Evolutionary conservation across 2,113 vertebrate genomes (phyloP).

Genomic region (Limanda limanda): DNA sequence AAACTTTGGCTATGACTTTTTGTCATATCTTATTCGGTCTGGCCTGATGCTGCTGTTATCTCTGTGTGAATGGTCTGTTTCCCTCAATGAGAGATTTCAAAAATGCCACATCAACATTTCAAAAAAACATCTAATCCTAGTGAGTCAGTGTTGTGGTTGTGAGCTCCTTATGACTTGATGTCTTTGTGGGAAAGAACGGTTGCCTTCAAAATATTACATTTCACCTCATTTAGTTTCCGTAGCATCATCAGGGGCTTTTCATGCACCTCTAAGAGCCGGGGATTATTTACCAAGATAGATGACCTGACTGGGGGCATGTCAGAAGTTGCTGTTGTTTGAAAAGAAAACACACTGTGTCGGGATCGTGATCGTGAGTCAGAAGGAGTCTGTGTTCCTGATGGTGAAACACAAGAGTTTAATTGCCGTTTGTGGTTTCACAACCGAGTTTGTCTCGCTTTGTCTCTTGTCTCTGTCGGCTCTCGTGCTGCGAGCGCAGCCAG

Average conservation of each 20-base stretch:
- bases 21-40: neutral
- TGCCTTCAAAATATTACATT: constrained; percentile 58
- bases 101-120: constrained; percentile 24
- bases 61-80: constrained; percentile 42
- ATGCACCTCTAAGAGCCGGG: constrained; percentile 36
- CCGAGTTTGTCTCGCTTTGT: constrained; percentile 53
- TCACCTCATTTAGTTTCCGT: constrained; percentile 49
- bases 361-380: constrained; percentile 57
- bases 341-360: constrained; percentile 36
- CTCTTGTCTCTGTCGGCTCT: constrained; percentile 37
- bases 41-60: constrained; percentile 28
- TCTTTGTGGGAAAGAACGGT: constrained; percentile 16
- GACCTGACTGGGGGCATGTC: constrained; percentile 56
- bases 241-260: constrained; percentile 43
- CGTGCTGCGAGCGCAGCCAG: constrained; percentile 53
- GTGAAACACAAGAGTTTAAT: constrained; percentile 75
- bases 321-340: constrained; percentile 67
- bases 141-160: constrained; percentile 6
- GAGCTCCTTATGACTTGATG: constrained; percentile 4
- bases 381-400: constrained; percentile 50
- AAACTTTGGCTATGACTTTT: neutral
- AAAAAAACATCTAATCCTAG: constrained; percentile 49
- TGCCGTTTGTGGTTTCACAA: constrained; percentile 72
- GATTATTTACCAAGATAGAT: constrained; percentile 60
- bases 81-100: neutral